A percentile compares a stretch with the other conserved stretches of the same genome.
Conservation (phyloP, 2,888 invertebrate species). For the Dolomedes plantarius region DNA sequence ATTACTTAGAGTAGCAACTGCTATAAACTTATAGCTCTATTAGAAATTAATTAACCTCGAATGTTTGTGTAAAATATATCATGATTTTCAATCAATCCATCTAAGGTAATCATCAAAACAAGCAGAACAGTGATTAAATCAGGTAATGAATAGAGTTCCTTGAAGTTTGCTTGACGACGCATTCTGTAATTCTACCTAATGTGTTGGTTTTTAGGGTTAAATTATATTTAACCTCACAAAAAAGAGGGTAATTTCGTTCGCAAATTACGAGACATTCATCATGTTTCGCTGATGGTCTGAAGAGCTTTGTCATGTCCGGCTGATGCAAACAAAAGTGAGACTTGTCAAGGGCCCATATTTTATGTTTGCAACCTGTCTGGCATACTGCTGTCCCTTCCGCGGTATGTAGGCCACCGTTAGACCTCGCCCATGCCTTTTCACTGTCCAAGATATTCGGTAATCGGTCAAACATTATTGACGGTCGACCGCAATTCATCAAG, state of each 20-base stretch:
- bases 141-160: not conserved
- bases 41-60: no score
- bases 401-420: slow-evolving; percentile 56
- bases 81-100: not conserved
- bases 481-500: slow-evolving; percentile 64
- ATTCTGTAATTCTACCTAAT: not conserved
- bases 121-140: not conserved
- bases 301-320: no score
- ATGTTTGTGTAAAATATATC: no score
- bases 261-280: not conserved
- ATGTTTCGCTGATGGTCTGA: not conserved
- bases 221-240: not conserved
- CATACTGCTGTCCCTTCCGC: not conserved
- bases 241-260: not conserved
- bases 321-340: no score
- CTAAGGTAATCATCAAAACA: not conserved
- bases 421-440: slow-evolving; percentile 45
- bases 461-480: slow-evolving; percentile 57
- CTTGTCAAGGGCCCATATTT: slow-evolving; percentile 6
- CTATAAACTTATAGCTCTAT: no score
- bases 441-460: slow-evolving; percentile 29
- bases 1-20: no score
- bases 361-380: not conserved
- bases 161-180: not conserved
- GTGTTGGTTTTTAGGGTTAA: not conserved